Base-by-base conservation (phyloP, 1,140 invertebrate genomes). In the Hydropsyche tenuis region DNA sequence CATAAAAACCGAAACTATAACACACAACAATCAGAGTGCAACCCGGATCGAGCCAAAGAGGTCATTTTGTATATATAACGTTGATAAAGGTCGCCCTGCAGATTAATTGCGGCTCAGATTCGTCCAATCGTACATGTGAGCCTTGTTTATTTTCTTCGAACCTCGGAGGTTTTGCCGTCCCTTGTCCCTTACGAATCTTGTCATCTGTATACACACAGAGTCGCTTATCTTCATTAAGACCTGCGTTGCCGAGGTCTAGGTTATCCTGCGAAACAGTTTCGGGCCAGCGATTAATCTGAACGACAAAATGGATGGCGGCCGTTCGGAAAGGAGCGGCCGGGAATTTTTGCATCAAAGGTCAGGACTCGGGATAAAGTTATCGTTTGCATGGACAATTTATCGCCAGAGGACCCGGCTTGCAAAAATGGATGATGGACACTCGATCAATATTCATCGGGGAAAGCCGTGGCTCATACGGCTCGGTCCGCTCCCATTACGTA, bases 391-490 rank as follows among this genome's bases (percentile, higher is more conserved):
- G 20, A 53, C 16, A 53, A 53, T 53, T 53, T 6, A 53, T 18
- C n/a, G 16, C 1, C 9, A 53, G 18, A 53, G 16, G 48, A 53
- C 16, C 16, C 14, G 30, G 30, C 9, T 9, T 5, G 48, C 9
- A 20, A 53, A 53, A 53, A 53, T 53, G 7, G 16, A 53, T 37
- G 30, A 37, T 9, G 56, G 23, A 60, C 23, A 25, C 23, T 27
- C 23, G 56, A 60, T 60, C 56, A 60, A 60, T 60, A 60, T 60
- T 60, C 56, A 60, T 60, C 56, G 20, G 9, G 56, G 23, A 60
- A 60, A 60, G 18, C 25, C 51, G 22, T 18, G 20, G 18, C n/a
- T 51, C 51, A 22, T 20, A n/a, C n/a, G 22, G 51, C 56, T 23
- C 23, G 20, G 56, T 60, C 23, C 23, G 56, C 18, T 25, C 23